Conservation (phyloP, 2,888 invertebrate species). For the Phyllotreta cruciferae region DNA sequence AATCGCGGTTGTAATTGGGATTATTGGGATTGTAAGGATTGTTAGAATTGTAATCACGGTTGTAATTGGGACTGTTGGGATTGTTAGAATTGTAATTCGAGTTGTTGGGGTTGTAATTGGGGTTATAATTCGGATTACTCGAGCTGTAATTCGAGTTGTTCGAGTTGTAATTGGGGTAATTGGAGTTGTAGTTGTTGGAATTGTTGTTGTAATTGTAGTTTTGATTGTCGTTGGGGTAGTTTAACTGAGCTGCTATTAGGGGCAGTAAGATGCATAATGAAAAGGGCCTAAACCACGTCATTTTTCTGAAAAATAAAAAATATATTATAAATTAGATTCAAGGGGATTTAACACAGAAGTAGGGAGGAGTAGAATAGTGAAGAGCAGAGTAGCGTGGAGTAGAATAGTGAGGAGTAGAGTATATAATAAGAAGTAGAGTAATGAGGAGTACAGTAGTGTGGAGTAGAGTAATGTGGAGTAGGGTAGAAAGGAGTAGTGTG, state of each 20-base stretch:
- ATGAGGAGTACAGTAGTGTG: no score
- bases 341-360: not conserved
- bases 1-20: conserved; percentile 26
- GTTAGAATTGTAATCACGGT: conserved; percentile 17
- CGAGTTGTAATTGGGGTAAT: conserved; percentile 29
- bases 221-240: conserved; percentile 21
- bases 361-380: no score
- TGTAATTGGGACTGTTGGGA: conserved; percentile 31
- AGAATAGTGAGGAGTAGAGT: no score
- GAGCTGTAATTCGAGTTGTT: conserved; percentile 35
- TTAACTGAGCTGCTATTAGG: conserved; percentile 20
- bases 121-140: conserved; percentile 28
- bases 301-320: conserved; percentile 26
- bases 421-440: no score
- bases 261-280: conserved; percentile 15
- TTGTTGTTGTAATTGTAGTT: conserved; percentile 26
- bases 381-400: no score
- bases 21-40: conserved; percentile 33
- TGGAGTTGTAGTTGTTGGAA: conserved; percentile 23
- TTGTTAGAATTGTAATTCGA: conserved; percentile 24
- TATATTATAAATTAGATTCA: not conserved
- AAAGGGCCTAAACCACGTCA: conserved; percentile 6
- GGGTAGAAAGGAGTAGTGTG: no score
- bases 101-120: conserved; percentile 28
- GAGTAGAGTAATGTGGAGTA: no score